phyloP scores from a whole-genome alignment of 2,888 invertebrate genomes.

The Andrena haemorrhoa region DNA sequence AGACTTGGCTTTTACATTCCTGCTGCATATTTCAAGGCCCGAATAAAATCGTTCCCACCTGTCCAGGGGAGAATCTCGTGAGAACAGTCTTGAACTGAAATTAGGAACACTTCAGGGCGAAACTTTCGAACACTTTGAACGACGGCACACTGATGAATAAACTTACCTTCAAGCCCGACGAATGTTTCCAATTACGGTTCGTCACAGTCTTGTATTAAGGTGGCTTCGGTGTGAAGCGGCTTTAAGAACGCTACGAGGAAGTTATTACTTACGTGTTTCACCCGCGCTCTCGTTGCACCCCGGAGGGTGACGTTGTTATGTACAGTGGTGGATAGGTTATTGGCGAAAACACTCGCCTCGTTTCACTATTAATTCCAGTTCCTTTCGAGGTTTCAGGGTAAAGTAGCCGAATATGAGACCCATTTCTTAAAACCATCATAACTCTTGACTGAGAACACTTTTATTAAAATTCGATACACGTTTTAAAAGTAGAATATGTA shows the following conservation, averaged over 20 bases:
- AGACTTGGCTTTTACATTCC: not conserved
- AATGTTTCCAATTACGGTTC: constrained; percentile 15
- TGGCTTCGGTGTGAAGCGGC: not conserved
- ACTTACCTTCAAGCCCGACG: constrained; percentile 9
- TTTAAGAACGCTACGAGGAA: constrained; percentile 3
- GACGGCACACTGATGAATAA: constrained; percentile 21
- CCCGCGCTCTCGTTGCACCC: too few relatives aligned
- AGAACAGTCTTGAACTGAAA: constrained; percentile 7
- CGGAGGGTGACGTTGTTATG: too few relatives aligned
- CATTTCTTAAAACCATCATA: too few relatives aligned
- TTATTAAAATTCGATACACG: too few relatives aligned
- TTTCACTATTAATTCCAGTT: too few relatives aligned
- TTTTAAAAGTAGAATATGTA: too few relatives aligned
- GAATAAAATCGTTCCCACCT: not conserved
- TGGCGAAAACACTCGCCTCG: too few relatives aligned
- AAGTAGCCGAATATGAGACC: too few relatives aligned
- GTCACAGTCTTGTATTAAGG: not conserved
- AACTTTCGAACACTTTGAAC: constrained; percentile 3
- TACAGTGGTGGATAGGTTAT: too few relatives aligned
- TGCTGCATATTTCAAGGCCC: not conserved
- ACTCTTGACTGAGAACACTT: too few relatives aligned
- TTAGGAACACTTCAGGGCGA: not conserved
- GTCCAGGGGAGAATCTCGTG: not conserved
- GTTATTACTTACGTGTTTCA: too few relatives aligned
- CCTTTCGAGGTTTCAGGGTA: too few relatives aligned